Percentiles rank a stretch among this genome's conserved stretches.
phyloP scores from a whole-genome alignment of 2,797 vertebrate genomes.

The Acropternis orthonyx region DNA sequence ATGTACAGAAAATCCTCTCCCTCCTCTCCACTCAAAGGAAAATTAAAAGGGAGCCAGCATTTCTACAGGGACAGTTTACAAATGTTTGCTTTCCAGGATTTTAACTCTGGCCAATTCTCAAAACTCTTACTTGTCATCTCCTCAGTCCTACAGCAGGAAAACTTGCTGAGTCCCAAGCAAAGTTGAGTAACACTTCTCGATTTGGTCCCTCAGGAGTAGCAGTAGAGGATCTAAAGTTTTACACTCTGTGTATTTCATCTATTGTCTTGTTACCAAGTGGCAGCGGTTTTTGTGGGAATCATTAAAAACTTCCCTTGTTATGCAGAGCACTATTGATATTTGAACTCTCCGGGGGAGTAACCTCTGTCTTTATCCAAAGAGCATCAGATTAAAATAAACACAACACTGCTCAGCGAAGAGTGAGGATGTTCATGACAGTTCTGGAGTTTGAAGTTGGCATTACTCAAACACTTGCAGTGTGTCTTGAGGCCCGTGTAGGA shows the following conservation, averaged over 20 bases:
- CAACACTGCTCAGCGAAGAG: not conserved
- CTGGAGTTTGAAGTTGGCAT: not conserved
- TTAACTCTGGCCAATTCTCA: not conserved
- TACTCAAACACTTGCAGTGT: not conserved
- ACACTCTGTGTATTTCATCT: not conserved
- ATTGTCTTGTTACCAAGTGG: not conserved
- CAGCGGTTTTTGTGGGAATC: not conserved
- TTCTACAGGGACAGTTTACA: not conserved
- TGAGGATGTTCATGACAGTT: not conserved
- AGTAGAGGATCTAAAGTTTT: not conserved
- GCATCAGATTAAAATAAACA: conserved; percentile 10
- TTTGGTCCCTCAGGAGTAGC: not conserved
- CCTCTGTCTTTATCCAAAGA: conserved; percentile 10
- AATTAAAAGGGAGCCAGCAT: not conserved
- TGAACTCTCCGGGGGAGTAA: not conserved
- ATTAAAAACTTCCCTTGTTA: conserved; percentile 17
- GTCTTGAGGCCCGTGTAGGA: conserved; percentile 4
- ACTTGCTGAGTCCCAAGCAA: not conserved
- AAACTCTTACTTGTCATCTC: not conserved
- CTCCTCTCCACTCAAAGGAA: not conserved
- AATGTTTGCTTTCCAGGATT: not conserved
- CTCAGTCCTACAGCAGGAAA: not conserved
- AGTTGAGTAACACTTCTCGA: not conserved
- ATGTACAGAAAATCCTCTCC: not conserved
- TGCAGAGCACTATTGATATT: not conserved